These are phyloP conservation scores for Lycaena phlaeas DNA, from an alignment of 2,888 invertebrate species.

Conservation along the genomic window DNA sequence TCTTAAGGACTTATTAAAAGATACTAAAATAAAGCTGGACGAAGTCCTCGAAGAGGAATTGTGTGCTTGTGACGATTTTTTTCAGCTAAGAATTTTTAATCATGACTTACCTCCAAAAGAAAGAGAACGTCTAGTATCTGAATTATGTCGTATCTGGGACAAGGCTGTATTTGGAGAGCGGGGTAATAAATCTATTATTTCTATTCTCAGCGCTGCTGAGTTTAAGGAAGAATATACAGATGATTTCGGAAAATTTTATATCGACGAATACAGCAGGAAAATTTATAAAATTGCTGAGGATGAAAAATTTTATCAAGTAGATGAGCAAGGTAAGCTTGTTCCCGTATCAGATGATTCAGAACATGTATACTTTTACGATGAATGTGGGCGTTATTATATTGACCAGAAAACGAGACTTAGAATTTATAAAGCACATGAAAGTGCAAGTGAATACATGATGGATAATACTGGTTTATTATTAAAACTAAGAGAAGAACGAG, in stretches of 20 bases:
- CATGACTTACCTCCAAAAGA: conserved; percentile 41
- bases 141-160: conserved; percentile 54
- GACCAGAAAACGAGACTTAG: conserved; percentile 43
- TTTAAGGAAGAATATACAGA: conserved; percentile 52
- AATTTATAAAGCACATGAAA: conserved; percentile 50
- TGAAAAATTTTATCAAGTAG: conserved; percentile 43
- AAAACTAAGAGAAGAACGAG: conserved; percentile 49
- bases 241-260: conserved; percentile 46
- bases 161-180: conserved; percentile 44
- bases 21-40: conserved; percentile 27
- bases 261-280: conserved; percentile 54
- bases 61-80: conserved; percentile 52
- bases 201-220: conserved; percentile 51
- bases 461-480: conserved; percentile 47
- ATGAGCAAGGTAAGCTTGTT: conserved; percentile 49
- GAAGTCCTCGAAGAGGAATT: conserved; percentile 30
- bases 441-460: conserved; percentile 60
- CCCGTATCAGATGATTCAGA: conserved; percentile 45
- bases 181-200: conserved; percentile 50
- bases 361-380: conserved; percentile 54
- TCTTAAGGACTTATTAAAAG: conserved; percentile 32
- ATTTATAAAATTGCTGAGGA: conserved; percentile 47
- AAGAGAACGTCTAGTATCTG: conserved; percentile 50
- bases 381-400: conserved; percentile 56
- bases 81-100: conserved; percentile 53